Percentiles rank a stretch among this genome's conserved stretches.
phyloP scores from a whole-genome alignment of 2,888 invertebrate species.

The Hyposoter didymator region DNA sequence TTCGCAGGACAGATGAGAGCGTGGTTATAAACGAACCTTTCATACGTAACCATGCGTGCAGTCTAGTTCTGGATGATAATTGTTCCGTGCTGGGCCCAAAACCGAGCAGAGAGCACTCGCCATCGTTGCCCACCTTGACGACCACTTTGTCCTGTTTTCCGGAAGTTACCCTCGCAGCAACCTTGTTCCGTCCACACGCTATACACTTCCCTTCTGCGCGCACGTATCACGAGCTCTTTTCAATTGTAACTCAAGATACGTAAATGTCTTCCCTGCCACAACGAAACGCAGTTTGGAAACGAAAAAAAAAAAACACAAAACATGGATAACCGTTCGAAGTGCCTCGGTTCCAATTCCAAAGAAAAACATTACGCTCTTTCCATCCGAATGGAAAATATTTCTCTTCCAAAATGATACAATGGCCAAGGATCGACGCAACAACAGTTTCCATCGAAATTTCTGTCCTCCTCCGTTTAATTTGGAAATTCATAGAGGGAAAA shows the following conservation, averaged over 20 bases:
- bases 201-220: not conserved
- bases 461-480: not conserved
- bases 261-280: not conserved
- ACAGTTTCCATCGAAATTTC: not conserved
- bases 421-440: not conserved
- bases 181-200: slow-evolving; percentile 31
- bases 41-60: slow-evolving; percentile 31
- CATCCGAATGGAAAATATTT: not conserved
- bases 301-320: no score
- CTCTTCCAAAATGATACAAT: not conserved
- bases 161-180: slow-evolving; percentile 52
- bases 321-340: not conserved
- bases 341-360: not conserved
- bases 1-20: slow-evolving; percentile 59
- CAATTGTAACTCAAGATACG: not conserved
- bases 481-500: not conserved
- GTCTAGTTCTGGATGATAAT: slow-evolving; percentile 46
- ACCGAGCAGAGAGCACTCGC: slow-evolving; percentile 27
- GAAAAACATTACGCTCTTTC: not conserved
- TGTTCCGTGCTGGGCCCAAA: slow-evolving; percentile 48
- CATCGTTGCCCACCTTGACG: slow-evolving; percentile 55
- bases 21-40: slow-evolving; percentile 46
- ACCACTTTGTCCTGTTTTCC: slow-evolving; percentile 66
- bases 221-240: not conserved
- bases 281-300: not conserved